Percentiles rank a stretch among this genome's conserved stretches.
phyloP scores from a whole-genome alignment of 2,888 invertebrate genomes.

The Aspidiotus destructor region DNA sequence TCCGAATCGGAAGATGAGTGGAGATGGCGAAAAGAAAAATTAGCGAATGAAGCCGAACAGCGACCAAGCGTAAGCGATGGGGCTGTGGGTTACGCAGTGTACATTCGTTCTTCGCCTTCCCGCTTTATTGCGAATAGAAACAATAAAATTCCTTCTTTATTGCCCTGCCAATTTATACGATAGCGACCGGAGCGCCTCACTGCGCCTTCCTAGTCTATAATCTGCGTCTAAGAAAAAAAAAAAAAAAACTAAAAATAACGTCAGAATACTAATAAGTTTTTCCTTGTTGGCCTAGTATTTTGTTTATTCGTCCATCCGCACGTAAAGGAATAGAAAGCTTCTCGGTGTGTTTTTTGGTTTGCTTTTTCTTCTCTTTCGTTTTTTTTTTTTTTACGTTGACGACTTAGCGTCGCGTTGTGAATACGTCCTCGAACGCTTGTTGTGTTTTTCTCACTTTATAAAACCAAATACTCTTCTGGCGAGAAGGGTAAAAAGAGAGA shows the following conservation, averaged over 20 bases:
- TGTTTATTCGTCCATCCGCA: too few relatives aligned
- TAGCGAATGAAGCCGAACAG: constrained; percentile 1
- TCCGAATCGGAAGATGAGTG: too few relatives aligned
- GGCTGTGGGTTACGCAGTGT: background rate
- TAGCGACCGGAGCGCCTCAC: background rate
- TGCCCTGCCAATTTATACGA: constrained; percentile 1
- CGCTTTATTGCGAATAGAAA: constrained; percentile 2
- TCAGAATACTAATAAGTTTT: constrained; percentile 1
- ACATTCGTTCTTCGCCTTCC: background rate
- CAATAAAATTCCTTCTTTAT: constrained; percentile 2
- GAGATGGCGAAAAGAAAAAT: background rate
- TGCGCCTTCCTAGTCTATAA: background rate
- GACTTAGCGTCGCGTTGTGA: too few relatives aligned
- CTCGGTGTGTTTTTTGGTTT: too few relatives aligned
- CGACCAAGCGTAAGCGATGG: background rate
- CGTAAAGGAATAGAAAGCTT: too few relatives aligned
- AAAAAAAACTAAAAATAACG: constrained; percentile 1
- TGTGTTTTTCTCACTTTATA: too few relatives aligned
- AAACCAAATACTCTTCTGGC: too few relatives aligned
- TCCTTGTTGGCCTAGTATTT: background rate
- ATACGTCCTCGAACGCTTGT: too few relatives aligned
- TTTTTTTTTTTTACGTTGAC: too few relatives aligned
- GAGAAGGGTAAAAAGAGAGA: too few relatives aligned
- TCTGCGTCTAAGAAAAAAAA: background rate
- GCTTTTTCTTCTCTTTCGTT: too few relatives aligned